Percentiles rank a stretch among this genome's conserved stretches.
These are phyloP conservation scores for Xylophagus ater DNA, from an alignment of 2,888 invertebrate genomes.

Conservation along the genomic window DNA sequence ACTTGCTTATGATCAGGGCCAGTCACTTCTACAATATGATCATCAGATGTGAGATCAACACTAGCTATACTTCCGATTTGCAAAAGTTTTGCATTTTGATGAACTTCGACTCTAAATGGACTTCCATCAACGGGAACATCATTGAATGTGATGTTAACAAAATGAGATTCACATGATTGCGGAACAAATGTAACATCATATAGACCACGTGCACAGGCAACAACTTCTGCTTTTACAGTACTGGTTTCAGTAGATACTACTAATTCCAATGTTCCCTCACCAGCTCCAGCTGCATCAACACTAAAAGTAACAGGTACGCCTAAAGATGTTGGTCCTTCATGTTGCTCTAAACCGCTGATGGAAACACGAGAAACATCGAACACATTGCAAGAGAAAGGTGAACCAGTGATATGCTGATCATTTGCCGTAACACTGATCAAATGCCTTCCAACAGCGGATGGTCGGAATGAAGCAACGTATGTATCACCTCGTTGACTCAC, in stretches of 20 bases:
- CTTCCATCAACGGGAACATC: conserved; percentile 84
- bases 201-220: conserved; percentile 77
- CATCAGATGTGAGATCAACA: conserved; percentile 50
- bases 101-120: conserved; percentile 74
- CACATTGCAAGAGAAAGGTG: conserved; percentile 88
- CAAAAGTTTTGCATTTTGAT: conserved; percentile 59
- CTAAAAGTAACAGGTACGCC: conserved; percentile 84
- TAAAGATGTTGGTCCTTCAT: conserved; percentile 41
- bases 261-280: conserved; percentile 83
- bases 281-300: conserved; percentile 90
- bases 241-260: conserved; percentile 84
- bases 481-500: conserved; percentile 54
- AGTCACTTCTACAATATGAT: conserved; percentile 53
- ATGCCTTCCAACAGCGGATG: conserved; percentile 79
- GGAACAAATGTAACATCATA: conserved; percentile 90
- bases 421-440: conserved; percentile 71
- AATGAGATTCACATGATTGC: conserved; percentile 78
- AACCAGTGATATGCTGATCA: conserved; percentile 76
- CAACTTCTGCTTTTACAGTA: conserved; percentile 81
- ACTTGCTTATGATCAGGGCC: conserved; percentile 53
- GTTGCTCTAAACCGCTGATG: conserved; percentile 54
- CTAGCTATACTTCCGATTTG: conserved; percentile 51
- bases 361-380: conserved; percentile 80
- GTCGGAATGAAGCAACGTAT: conserved; percentile 70
- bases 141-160: conserved; percentile 88